Percentiles rank a stretch among this genome's conserved stretches.
These are phyloP conservation scores for Sitta europaea DNA, from an alignment of 2,113 vertebrate species.

Conservation along the genomic window DNA sequence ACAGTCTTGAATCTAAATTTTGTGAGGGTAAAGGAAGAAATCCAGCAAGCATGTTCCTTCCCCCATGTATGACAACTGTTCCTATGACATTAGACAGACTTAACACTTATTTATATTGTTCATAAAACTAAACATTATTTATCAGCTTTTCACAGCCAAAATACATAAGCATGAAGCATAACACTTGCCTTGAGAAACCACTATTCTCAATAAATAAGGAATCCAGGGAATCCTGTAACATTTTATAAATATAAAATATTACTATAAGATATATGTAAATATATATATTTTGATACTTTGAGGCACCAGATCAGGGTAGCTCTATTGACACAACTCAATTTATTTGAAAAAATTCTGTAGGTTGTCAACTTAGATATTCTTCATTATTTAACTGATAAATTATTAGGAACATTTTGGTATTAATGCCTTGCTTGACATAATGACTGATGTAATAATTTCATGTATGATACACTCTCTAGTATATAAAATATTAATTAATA, in stretches of 20 bases:
- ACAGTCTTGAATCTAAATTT: not conserved
- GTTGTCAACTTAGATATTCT: not conserved
- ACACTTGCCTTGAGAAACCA: not conserved
- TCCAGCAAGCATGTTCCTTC: not conserved
- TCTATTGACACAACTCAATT: not conserved
- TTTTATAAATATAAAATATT: not conserved
- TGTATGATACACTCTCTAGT: not conserved
- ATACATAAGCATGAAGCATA: not conserved
- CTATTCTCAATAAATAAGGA: not conserved
- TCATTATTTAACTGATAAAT: not conserved
- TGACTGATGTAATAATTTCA: not conserved
- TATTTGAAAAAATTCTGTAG: not conserved
- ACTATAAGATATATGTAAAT: not conserved
- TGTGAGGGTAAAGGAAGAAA: not conserved
- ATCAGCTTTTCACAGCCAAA: slow-evolving; percentile 3
- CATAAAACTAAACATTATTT: slow-evolving; percentile 1
- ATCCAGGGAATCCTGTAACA: not conserved
- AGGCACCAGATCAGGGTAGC: not conserved
- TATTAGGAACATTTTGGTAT: not conserved
- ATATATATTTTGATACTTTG: not conserved
- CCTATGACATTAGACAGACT: not conserved
- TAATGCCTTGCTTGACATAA: not conserved
- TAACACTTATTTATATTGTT: not conserved
- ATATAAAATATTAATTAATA: not conserved
- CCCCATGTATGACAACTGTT: not conserved